A percentile compares a stretch with the other conserved stretches of the same genome.
phyloP scores from a whole-genome alignment of 2,113 vertebrate genomes.

The Vombatus ursinus region DNA sequence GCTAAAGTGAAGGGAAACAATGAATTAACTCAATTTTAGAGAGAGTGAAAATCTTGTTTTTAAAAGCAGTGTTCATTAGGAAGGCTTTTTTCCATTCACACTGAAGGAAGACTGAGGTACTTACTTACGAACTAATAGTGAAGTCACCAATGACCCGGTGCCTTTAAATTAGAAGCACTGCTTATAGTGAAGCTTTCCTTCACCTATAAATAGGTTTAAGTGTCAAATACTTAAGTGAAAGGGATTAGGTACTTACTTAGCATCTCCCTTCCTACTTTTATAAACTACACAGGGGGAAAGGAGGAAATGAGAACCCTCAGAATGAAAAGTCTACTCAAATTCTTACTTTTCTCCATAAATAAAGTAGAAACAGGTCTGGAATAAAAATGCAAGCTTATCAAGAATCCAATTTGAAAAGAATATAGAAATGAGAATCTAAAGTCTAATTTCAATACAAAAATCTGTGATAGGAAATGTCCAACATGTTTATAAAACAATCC shows the following conservation, averaged over 20 bases:
- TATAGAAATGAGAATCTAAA: slow-evolving; percentile 65
- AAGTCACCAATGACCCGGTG: neutral
- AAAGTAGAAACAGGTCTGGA: slow-evolving; percentile 62
- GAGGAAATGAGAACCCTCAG: slow-evolving; percentile 44
- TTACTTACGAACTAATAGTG: neutral
- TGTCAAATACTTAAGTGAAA: slow-evolving; percentile 41
- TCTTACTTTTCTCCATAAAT: slow-evolving; percentile 73
- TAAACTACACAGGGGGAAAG: neutral
- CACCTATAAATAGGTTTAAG: slow-evolving; percentile 20
- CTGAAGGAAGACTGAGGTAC: neutral
- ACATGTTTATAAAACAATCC: slow-evolving; percentile 58
- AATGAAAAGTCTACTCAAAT: slow-evolving; percentile 65
- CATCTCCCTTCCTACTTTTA: slow-evolving; percentile 31
- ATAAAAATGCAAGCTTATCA: slow-evolving; percentile 73
- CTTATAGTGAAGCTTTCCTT: slow-evolving; percentile 9
- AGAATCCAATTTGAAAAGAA: slow-evolving; percentile 60
- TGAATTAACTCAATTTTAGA: neutral
- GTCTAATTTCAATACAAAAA: slow-evolving; percentile 62
- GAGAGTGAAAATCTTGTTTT: neutral
- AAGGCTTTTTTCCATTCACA: neutral
- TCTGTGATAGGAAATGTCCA: slow-evolving; percentile 60
- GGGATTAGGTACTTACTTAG: slow-evolving; percentile 53
- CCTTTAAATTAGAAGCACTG: neutral
- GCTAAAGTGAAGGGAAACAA: slow-evolving; percentile 8
- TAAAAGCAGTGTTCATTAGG: slow-evolving; percentile 11